Evolutionary conservation across 2,113 vertebrate species (phyloP).

Genomic region (Alligator sinensis): DNA sequence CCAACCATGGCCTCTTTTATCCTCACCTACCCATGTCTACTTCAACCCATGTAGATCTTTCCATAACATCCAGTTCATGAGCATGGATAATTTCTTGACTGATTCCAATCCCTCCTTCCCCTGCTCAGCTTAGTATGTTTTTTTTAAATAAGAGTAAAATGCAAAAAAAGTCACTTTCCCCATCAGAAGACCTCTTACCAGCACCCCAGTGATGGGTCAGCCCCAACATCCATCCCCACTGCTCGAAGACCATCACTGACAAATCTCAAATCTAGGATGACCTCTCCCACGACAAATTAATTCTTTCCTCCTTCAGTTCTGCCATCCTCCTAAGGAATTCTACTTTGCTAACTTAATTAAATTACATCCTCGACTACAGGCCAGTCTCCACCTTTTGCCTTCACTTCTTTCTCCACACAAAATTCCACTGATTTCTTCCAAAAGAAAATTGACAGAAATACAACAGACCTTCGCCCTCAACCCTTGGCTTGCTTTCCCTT

Average conservation of each 20-base stretch:
- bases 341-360: not conserved
- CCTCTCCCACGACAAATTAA: not conserved
- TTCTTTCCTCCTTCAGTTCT: not conserved
- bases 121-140: no score
- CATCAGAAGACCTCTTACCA: not conserved
- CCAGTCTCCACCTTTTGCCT: not conserved
- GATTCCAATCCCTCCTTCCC: not conserved
- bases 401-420: not conserved
- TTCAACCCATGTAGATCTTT: not conserved
- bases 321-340: not conserved
- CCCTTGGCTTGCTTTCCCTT: not conserved
- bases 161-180: not conserved
- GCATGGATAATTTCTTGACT: not conserved
- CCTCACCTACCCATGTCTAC: not conserved
- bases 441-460: not conserved
- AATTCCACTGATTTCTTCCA: not conserved
- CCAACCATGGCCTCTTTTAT: rapidly evolving
- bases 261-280: not conserved
- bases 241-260: not conserved
- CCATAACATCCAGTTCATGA: not conserved
- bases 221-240: not conserved
- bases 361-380: not conserved
- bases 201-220: not conserved
- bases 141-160: no score
- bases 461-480: not conserved